phyloP scores from a whole-genome alignment of 2,888 invertebrate genomes.

The Acanthosoma haemorrhoidale region DNA sequence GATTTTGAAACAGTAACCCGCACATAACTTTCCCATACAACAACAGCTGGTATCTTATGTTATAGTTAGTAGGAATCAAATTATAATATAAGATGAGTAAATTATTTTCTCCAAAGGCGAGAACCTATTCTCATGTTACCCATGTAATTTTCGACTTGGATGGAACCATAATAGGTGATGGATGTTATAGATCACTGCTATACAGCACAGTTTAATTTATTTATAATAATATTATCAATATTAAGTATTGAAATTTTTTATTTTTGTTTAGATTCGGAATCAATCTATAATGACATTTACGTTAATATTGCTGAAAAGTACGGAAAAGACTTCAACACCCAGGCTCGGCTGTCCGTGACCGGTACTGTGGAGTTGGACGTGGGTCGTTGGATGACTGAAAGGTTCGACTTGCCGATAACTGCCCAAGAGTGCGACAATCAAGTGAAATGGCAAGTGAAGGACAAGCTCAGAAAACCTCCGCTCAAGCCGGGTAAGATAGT shows the following conservation, averaged over 20 bases:
- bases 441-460: not conserved
- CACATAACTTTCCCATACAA: no score
- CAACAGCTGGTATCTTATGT: no score
- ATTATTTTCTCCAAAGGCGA: slow-evolving; percentile 69
- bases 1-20: no score
- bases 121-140: no score
- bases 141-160: slow-evolving; percentile 74
- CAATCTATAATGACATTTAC: not conserved
- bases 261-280: not conserved
- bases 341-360: not conserved
- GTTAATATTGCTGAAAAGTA: not conserved
- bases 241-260: not conserved
- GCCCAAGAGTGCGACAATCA: not conserved
- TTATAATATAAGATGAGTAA: no score
- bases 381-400: not conserved
- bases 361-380: not conserved
- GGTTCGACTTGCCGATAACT: not conserved
- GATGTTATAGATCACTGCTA: no score
- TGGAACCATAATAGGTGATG: slow-evolving; percentile 56
- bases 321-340: not conserved
- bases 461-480: not conserved
- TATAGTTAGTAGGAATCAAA: no score
- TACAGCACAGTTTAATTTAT: no score
- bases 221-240: not conserved
- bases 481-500: not conserved